Evolutionary conservation across 2,888 invertebrate genomes (phyloP), one percentile per base, ranked within the genome.

Genomic region (Podotricha telesiphe): DNA sequence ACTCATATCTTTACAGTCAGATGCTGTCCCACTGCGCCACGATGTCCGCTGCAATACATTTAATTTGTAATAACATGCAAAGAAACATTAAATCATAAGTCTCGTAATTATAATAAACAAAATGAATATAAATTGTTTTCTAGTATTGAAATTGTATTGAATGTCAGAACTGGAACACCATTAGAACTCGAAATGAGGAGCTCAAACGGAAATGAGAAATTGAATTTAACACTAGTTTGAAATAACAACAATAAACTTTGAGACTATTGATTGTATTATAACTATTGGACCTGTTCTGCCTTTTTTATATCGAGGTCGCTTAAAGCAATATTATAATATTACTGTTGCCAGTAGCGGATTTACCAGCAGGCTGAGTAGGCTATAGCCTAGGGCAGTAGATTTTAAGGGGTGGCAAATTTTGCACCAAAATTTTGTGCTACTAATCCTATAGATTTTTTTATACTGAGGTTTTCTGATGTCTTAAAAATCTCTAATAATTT

Each of bases 181-280:
- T 62, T 65, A 17, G 48, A 59, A 50, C 62, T 56, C 45, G 63
- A 19, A 67, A 65, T 69, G 62, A 56, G 59, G 58, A 55, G 59
- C 58, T 67, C 64, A 69, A 69, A 67, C 65, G 61, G 65, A 69
- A 72, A 72, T 65, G 72, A 65, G 72, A 69, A 69, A 69, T 67
- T 53, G 55, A 62, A 67, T 70, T 48, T 53, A 61, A n/a, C 47
- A 63, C 47, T 58, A 58, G 63, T 64, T 67, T 67, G 55, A 51
- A 62, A 64, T 59, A 65, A 48, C 48, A 64, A 59, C 68, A 64
- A 64, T 48, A 50, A 37, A 50, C 37, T 66, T 58, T 13, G 40
- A 53, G 17, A 19, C 40, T 37, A 65, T 37, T 58, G 37, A 53
- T 53, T 47, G 17, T 42, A 42, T 48, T 20, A n/a, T 20, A 20